Evolutionary conservation across 2,113 vertebrate species (phyloP).

Genomic region (Laterallus jamaicensis): DNA sequence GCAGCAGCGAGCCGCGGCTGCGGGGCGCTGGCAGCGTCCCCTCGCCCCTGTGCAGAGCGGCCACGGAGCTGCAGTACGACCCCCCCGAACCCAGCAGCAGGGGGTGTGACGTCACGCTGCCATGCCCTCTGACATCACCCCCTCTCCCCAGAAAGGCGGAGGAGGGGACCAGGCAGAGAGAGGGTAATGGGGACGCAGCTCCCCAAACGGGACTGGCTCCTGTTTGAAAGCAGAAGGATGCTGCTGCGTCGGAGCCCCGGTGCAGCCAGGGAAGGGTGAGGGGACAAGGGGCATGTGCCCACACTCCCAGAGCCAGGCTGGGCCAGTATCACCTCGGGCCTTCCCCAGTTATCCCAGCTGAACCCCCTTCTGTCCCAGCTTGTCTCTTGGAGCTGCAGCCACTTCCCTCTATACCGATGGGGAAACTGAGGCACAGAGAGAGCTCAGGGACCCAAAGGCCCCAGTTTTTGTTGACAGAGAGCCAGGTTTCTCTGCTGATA

Average conservation of each 20-base stretch:
- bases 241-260: not conserved
- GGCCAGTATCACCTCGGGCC: not conserved
- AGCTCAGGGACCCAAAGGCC: no score
- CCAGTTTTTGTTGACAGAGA: not conserved
- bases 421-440: not conserved
- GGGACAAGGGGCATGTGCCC: not conserved
- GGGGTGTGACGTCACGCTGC: not conserved
- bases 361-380: not conserved
- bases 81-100: not conserved
- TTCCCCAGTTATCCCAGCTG: not conserved
- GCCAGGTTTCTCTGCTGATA: not conserved
- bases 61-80: not conserved
- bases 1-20: slow-evolving; percentile 30
- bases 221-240: not conserved
- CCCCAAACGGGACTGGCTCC: not conserved
- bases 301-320: not conserved
- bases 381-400: not conserved
- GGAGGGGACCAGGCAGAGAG: not conserved
- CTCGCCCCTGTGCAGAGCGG: not conserved
- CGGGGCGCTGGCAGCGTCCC: not conserved
- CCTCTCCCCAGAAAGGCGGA: not conserved
- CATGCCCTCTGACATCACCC: not conserved
- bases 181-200: not conserved
- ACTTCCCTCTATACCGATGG: not conserved
- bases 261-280: not conserved